Evolutionary conservation across 2,888 invertebrate genomes (phyloP), one percentile per base, ranked within the genome.

Genomic region (Drosophila nigricruria): DNA sequence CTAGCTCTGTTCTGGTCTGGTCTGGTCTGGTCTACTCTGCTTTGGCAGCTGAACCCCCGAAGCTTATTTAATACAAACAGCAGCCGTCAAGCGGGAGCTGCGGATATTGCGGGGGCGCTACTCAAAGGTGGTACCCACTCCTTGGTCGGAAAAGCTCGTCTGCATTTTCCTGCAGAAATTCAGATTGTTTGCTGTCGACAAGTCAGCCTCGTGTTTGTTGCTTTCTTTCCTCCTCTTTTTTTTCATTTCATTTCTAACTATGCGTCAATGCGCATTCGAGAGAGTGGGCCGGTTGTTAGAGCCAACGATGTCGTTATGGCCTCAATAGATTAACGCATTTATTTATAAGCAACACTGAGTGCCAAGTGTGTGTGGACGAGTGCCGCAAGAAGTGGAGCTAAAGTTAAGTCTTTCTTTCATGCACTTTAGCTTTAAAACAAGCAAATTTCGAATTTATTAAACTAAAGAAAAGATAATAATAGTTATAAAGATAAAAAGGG

Each of bases 261-360:
- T 56, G 50, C 67, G 58, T 73, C 74, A 60, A 74, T 77, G 78
- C 58, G 59, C 75, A 49, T 49, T 70, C 38, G n/a, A 42, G 52
- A 20, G 25, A 34, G 36, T 18, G 25, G n/a, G 38, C 12, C 12
- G 53, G n/a, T n/a, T 18, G 34, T 43, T 64, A 16, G 23, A 52
- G 49, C 25, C 52, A 64, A 63, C 36, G 58, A 50, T 58, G 64
- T 62, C 79, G 54, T 57, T 69, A 54, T 79, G 77, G 65, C 79
- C 75, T 79, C 74, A 78, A 78, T 78, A 74, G 71, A 78, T 74
- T 74, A 75, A 78, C 74, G 70, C 79, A 78, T 68, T 78, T 78
- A 78, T 73, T 78, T 73, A 74, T 60, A 57, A 66, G 65, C 14
- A 47, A 69, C 65, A 79, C 47, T 69, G 49, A 32, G 47, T 64